Evolutionary conservation across 2,113 vertebrate species (phyloP).

Genomic region (Sceloporus tristichus): DNA sequence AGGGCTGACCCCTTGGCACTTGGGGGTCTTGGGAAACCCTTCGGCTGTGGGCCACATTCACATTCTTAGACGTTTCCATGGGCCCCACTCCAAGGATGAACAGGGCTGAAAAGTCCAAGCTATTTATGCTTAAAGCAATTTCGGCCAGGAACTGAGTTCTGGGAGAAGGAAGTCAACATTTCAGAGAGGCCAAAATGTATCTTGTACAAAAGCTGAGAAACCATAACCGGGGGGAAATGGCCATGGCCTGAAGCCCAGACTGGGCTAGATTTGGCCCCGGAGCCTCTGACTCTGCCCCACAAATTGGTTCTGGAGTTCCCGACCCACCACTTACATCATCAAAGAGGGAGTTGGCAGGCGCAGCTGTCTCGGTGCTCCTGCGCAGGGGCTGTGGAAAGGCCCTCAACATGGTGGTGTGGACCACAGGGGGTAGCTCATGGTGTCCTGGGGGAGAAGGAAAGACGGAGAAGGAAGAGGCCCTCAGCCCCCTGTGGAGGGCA

Average conservation of each 20-base stretch:
- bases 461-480: neutral
- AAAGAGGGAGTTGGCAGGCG: constrained; percentile 72
- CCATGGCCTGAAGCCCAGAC: neutral
- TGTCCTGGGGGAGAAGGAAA: constrained; percentile 80
- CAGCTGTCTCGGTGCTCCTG: constrained; percentile 77
- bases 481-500: no score
- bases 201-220: neutral
- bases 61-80: no score
- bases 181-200: no score
- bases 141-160: no score
- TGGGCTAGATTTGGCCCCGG: neutral
- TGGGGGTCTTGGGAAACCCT: no score
- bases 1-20: neutral
- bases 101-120: no score
- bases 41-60: no score
- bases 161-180: no score
- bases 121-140: no score
- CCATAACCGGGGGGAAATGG: no score
- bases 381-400: constrained; percentile 83
- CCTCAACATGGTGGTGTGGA: constrained; percentile 94
- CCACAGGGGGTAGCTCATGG: constrained; percentile 90
- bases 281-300: neutral
- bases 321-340: constrained; percentile 68
- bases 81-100: no score
- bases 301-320: neutral